Percentiles rank a stretch among this genome's conserved stretches.
Evolutionary conservation across 2,888 invertebrate species (phyloP).

Genomic region (Ochropacha duplaris): DNA sequence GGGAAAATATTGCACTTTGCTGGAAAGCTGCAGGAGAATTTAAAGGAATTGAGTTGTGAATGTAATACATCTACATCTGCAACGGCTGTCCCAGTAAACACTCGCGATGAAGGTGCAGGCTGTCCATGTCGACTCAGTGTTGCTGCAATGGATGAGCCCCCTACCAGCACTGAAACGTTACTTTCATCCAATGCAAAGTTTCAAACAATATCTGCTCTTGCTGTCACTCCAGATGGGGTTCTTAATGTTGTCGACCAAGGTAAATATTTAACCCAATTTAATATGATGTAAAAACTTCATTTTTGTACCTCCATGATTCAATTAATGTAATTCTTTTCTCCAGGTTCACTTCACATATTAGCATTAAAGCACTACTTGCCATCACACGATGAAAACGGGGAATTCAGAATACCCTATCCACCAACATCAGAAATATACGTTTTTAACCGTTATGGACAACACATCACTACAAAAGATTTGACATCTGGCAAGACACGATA

Average conservation of each 20-base stretch:
- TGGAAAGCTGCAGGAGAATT: slow-evolving; percentile 89
- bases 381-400: slow-evolving; percentile 93
- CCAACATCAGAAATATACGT: slow-evolving; percentile 97
- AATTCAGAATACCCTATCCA: slow-evolving; percentile 96
- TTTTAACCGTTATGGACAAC: slow-evolving; percentile 97
- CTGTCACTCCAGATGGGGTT: slow-evolving; percentile 97
- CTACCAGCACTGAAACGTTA: slow-evolving; percentile 91
- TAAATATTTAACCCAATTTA: slow-evolving; percentile 36
- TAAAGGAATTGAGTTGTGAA: slow-evolving; percentile 82
- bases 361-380: slow-evolving; percentile 94
- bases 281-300: slow-evolving; percentile 4
- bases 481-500: slow-evolving; percentile 97
- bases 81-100: slow-evolving; percentile 67
- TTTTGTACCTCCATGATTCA: slow-evolving; percentile 10
- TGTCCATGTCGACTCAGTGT: slow-evolving; percentile 79
- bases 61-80: slow-evolving; percentile 83
- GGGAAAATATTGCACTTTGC: slow-evolving; percentile 96
- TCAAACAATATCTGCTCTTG: slow-evolving; percentile 93
- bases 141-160: slow-evolving; percentile 84
- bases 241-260: slow-evolving; percentile 98
- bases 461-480: slow-evolving; percentile 96
- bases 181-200: slow-evolving; percentile 95
- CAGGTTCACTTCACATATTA: slow-evolving; percentile 90
- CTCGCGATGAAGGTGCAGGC: slow-evolving; percentile 70
- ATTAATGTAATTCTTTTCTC: slow-evolving; percentile 32